Evolutionary conservation across 2,113 vertebrate genomes (phyloP).

Genomic region (Vidua chalybeata): DNA sequence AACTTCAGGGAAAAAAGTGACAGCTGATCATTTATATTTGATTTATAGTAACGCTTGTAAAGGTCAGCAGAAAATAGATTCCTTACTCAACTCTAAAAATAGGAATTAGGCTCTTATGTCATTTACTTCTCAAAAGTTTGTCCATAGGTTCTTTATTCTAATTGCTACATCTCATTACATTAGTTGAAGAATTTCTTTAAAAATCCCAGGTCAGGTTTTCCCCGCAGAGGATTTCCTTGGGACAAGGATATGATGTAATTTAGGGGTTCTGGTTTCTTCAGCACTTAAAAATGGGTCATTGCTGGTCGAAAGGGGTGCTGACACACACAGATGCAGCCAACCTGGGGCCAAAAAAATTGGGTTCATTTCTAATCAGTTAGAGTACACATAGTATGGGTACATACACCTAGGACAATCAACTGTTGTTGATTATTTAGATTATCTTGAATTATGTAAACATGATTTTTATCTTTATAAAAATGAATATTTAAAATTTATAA

Average conservation of each 20-base stretch:
- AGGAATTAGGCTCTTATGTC: background rate
- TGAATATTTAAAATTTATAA: background rate
- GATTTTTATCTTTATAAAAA: background rate
- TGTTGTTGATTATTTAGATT: background rate
- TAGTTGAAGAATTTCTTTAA: background rate
- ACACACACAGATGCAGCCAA: background rate
- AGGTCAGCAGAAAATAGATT: background rate
- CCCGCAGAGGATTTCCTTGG: background rate
- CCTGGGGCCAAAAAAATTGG: background rate
- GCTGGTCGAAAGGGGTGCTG: background rate
- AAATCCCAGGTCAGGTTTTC: background rate
- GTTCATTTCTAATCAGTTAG: background rate
- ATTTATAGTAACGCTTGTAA: background rate
- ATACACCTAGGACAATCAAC: background rate
- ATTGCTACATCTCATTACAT: fast-evolving
- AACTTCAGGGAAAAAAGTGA: background rate
- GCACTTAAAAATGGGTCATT: background rate
- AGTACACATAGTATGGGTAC: background rate
- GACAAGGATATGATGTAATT: fast-evolving
- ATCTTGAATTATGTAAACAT: background rate
- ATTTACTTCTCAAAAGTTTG: background rate
- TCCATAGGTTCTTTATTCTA: background rate
- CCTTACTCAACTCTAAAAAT: background rate
- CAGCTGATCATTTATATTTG: background rate
- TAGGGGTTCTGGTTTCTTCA: background rate